phyloP scores from a whole-genome alignment of 1,140 invertebrate species.

The Leptinotarsa lineolata region DNA sequence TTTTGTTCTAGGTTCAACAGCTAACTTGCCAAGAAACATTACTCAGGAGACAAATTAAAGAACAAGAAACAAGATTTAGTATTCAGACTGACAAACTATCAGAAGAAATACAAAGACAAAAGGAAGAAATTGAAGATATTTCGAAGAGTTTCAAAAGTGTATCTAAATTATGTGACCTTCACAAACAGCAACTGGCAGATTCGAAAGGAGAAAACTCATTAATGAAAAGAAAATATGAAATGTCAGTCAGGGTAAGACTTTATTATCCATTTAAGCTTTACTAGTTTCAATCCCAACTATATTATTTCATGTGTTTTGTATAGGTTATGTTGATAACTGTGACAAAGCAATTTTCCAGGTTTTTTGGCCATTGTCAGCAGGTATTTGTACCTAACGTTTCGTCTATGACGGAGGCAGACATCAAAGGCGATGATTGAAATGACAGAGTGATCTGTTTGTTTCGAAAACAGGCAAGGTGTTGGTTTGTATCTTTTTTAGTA shows the following conservation, averaged over 20 bases:
- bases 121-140: not conserved
- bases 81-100: not conserved
- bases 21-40: not conserved
- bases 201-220: not conserved
- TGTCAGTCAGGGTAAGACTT: constrained; percentile 2
- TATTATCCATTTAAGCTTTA: not conserved
- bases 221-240: not conserved
- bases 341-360: too few species aligned
- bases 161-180: not conserved
- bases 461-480: too few species aligned
- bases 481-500: too few species aligned
- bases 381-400: too few species aligned
- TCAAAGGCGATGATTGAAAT: too few species aligned
- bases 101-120: not conserved
- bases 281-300: too few species aligned
- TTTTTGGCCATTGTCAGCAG: too few species aligned
- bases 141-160: not conserved
- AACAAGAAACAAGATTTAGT: not conserved
- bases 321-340: too few species aligned
- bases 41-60: not conserved
- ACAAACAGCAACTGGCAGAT: constrained; percentile 1
- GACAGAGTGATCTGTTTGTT: too few species aligned
- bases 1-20: not conserved
- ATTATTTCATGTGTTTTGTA: too few species aligned
- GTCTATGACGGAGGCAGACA: too few species aligned